Base-by-base conservation (phyloP, 2,797 vertebrate species). In the Picus viridis region DNA sequence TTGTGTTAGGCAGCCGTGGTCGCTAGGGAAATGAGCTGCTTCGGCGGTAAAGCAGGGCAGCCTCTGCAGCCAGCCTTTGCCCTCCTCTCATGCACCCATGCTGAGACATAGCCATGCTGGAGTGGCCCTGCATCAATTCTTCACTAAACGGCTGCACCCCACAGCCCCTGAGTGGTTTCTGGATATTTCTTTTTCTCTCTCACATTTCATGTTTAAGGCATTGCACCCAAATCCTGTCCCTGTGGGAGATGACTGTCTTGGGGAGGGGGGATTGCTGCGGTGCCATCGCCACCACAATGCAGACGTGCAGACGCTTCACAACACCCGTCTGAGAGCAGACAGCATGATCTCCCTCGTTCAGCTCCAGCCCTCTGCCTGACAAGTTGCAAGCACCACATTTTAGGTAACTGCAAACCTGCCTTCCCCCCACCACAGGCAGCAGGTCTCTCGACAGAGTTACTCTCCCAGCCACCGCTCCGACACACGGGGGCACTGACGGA, bases 401-500 rank as follows among this genome's bases (percentile, higher is more conserved):
- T 8, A 45, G 56, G 30, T 2, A 7, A 27, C 78, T 22, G 56
- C 34, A 16, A 6, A 9, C 12, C 27, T 0, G 8, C 2, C 7
- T 16, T 4, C 3, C n/a, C 36, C 4, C 3, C 1, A 6, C 57
- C 65, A 6, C 76, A 0, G 22, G 71, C 32, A 24, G 19, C 80
- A 10, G 62, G 22, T 17, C 72, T 62, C 72, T 62, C 45, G 3
- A 57, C 49, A 0, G 51, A 0, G 24, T 4, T 5, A 9, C 51
- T 20, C 65, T 15, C 10, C n/a, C 57, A 24, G 53, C 45, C 63
- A 4, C 73, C 1, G 6, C 41, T 72, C 80, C 51, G 7, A 93
- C 95, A 76, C 95, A 94, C 29, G 92, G 94, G 92, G 95, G 95
- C 94, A 93, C 95, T 94, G 91, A 73, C 1, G 91, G 78, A 76